Conservation (phyloP, 1,140 invertebrate species). For the Drosophila ohnishii region DNA sequence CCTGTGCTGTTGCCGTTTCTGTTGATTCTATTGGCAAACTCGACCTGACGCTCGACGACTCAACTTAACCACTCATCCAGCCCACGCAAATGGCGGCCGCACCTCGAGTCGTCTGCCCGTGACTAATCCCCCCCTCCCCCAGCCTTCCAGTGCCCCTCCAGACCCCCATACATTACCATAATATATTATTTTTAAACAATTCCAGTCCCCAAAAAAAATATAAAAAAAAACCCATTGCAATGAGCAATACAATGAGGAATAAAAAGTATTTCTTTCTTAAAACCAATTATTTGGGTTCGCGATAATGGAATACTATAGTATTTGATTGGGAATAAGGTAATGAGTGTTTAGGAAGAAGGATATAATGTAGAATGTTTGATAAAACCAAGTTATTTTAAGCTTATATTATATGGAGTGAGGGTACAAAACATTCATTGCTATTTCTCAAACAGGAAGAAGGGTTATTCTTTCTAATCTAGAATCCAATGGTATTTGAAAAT, state of each 20-base stretch:
- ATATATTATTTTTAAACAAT: slow-evolving; percentile 1
- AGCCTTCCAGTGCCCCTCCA: slow-evolving; percentile 8
- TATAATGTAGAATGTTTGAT: no score
- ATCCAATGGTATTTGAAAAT: not conserved
- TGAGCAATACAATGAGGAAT: slow-evolving; percentile 25
- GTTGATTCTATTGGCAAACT: slow-evolving; percentile 69
- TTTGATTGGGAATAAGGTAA: not conserved
- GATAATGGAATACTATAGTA: not conserved
- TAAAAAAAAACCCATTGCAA: slow-evolving; percentile 9
- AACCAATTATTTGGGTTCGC: no score
- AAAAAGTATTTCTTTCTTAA: not conserved
- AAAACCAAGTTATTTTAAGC: no score
- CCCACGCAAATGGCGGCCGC: slow-evolving; percentile 30
- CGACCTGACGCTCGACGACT: slow-evolving; percentile 25
- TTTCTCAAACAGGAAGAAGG: not conserved
- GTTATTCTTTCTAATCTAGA: not conserved
- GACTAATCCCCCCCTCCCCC: slow-evolving; percentile 23
- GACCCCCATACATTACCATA: slow-evolving; percentile 7
- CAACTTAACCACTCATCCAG: slow-evolving; percentile 43
- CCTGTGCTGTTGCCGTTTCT: slow-evolving; percentile 20
- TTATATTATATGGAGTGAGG: no score
- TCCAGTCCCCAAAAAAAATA: slow-evolving; percentile 16
- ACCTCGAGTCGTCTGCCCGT: slow-evolving; percentile 38
- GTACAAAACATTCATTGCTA: not conserved
- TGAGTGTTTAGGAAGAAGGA: not conserved